Base-by-base conservation (phyloP, 2,113 vertebrate genomes). In the Monarcha castaneiventris region DNA sequence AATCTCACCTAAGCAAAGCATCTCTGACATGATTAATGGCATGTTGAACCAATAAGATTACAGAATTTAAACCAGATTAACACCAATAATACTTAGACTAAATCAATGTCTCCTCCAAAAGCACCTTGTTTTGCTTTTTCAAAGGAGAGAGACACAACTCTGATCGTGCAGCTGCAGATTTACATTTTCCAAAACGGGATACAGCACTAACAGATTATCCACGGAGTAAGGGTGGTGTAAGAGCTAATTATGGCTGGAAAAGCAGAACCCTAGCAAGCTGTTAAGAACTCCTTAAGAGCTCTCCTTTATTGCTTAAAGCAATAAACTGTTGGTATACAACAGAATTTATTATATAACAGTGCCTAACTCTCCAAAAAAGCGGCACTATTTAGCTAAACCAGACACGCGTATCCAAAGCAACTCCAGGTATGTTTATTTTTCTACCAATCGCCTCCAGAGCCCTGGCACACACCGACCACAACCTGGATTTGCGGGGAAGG, bases 401-500 rank as follows among this genome's bases (percentile, higher is more conserved):
- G 19, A 46, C 39, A 6, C 4, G 2, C 1, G 44, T 14, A 71
- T 3, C 41, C 49, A 75, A 17, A 83, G 7, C 72, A 52, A 4
- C 90, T 83, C 73, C 67, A 54, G 43, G 63, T 49, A 48, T 1
- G 33, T 89, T 80, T 49, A 22, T 86, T 91, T 94, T 79, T 11
- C 54, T 56, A 48, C 46, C 73, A 41, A 9, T 12, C 58, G 61
- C 35, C 19, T 61, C 63, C 74, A 26, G 52, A 77, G 18, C 66
- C 11, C 51, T 55, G 78, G 79, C 62, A 84, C 37, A 1, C 55
- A n/a, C 37, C 56, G 73, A 26, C 49, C 66, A 11, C 58, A 26
- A 78, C 41, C 68, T 0, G 22, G 79, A 58, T 3, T 30, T 3
- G 43, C 35, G 7, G 71, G 55, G 20, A 89, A 59, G 26, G 0